Conservation (phyloP, 2,797 vertebrate genomes). For the Hoplostethus mediterraneus region DNA sequence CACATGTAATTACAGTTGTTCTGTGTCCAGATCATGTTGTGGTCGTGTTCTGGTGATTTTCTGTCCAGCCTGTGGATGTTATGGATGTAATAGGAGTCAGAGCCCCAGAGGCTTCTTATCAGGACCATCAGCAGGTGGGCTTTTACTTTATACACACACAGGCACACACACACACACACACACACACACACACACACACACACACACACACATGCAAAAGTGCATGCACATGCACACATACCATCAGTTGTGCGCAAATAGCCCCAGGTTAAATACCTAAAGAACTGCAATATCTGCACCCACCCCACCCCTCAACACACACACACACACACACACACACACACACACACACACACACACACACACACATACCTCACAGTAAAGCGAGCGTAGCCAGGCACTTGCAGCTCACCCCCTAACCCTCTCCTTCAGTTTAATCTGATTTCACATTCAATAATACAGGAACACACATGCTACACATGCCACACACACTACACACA, state of each 20-base stretch:
- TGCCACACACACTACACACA: conserved; percentile 48
- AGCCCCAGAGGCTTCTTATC: conserved; percentile 64
- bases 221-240: conserved; percentile 23
- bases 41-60: conserved; percentile 49
- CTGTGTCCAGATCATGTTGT: conserved; percentile 42
- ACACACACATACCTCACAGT: conserved; percentile 65
- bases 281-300: conserved; percentile 37
- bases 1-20: conserved; percentile 44
- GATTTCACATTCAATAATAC: conserved; percentile 67
- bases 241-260: conserved; percentile 40
- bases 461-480: conserved; percentile 16
- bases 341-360: conserved; percentile 47
- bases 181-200: conserved; percentile 29
- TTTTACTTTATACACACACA: conserved; percentile 46
- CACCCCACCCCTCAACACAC: conserved; percentile 25
- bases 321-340: conserved; percentile 31
- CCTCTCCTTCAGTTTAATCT: conserved; percentile 61
- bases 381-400: conserved; percentile 68
- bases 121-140: conserved; percentile 75
- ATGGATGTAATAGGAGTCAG: conserved; percentile 61
- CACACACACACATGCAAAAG: conserved; percentile 25
- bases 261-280: conserved; percentile 71
- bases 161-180: conserved; percentile 34
- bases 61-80: conserved; percentile 53
- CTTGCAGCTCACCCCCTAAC: conserved; percentile 51